A percentile compares a stretch with the other conserved stretches of the same genome.
Conservation (phyloP, 2,888 invertebrate genomes). For the Syrista parreyssii region DNA sequence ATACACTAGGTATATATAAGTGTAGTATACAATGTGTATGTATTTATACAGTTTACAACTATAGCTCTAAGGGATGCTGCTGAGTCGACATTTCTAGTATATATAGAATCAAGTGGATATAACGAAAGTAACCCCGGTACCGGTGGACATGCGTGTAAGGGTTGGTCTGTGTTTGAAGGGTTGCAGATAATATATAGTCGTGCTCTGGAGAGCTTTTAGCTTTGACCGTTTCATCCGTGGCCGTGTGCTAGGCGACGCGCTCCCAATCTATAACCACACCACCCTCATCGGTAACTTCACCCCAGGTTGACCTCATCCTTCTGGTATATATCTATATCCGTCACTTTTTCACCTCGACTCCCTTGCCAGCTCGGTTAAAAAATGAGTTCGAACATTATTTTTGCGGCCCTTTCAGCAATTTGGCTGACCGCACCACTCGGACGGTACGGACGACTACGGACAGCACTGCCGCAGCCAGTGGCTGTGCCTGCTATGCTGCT, state of each 20-base stretch:
- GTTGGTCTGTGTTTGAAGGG: conserved; percentile 50
- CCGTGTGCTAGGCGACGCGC: conserved; percentile 38
- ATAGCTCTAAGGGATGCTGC: not conserved
- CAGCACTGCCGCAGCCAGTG: not conserved
- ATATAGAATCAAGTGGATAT: conserved; percentile 7
- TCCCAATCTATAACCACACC: conserved; percentile 35
- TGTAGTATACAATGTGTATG: not conserved
- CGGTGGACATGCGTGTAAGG: conserved; percentile 11
- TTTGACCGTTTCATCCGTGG: conserved; percentile 58
- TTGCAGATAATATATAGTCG: conserved; percentile 50
- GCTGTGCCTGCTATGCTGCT: conserved; percentile 8
- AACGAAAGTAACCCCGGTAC: conserved; percentile 16
- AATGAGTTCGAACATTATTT: conserved; percentile 59
- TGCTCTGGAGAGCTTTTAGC: conserved; percentile 47
- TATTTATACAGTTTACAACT: not conserved
- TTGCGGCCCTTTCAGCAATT: conserved; percentile 40
- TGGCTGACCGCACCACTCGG: conserved; percentile 44
- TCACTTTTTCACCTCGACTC: conserved; percentile 48
- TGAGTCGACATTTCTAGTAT: not conserved
- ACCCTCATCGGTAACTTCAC: not conserved
- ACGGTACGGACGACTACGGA: conserved; percentile 11
- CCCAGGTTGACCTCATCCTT: not conserved
- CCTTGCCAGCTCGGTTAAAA: conserved; percentile 38
- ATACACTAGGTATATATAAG: too few relatives aligned
- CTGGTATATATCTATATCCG: conserved; percentile 44